These are phyloP conservation scores for Drosophila sucinea DNA, from an alignment of 1,140 invertebrate genomes.

Conservation along the genomic window DNA sequence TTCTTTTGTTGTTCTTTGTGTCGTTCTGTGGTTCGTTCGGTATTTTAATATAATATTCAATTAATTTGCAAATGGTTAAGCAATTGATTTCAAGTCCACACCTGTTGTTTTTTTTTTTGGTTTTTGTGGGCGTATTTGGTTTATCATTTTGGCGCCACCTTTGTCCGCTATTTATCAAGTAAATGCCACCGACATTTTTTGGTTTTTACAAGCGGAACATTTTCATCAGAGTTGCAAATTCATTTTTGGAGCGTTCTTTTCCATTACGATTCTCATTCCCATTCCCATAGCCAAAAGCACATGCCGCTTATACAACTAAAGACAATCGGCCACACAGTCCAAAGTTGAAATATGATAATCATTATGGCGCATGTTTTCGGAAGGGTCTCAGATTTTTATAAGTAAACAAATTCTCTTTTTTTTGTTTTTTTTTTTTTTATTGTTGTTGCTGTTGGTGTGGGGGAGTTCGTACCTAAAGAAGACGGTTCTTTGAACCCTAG, in stretches of 20 bases:
- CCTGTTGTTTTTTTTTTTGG: not conserved
- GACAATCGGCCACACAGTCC: slow-evolving; percentile 19
- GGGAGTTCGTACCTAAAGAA: not conserved
- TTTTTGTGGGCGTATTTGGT: not conserved
- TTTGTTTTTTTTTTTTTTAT: not conserved
- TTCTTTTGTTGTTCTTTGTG: not conserved
- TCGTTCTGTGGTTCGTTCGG: no score
- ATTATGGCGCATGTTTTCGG: slow-evolving; percentile 41
- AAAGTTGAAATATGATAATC: slow-evolving; percentile 66
- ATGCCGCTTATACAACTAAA: slow-evolving; percentile 26
- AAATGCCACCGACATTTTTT: not conserved
- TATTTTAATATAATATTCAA: no score
- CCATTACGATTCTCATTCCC: not conserved
- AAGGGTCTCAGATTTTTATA: not conserved
- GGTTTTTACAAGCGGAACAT: not conserved
- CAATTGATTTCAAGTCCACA: not conserved
- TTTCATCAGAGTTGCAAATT: slow-evolving; percentile 26
- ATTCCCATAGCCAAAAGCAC: not conserved
- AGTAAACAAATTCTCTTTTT: not conserved
- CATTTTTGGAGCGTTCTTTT: slow-evolving; percentile 20
- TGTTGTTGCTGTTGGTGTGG: not conserved
- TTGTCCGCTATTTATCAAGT: slow-evolving; percentile 9
- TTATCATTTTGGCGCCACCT: slow-evolving; percentile 6
- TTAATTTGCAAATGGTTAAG: not conserved
- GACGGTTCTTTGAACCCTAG: not conserved